phyloP scores from a whole-genome alignment of 2,797 vertebrate genomes.

The Rhyacichthys aspro region DNA sequence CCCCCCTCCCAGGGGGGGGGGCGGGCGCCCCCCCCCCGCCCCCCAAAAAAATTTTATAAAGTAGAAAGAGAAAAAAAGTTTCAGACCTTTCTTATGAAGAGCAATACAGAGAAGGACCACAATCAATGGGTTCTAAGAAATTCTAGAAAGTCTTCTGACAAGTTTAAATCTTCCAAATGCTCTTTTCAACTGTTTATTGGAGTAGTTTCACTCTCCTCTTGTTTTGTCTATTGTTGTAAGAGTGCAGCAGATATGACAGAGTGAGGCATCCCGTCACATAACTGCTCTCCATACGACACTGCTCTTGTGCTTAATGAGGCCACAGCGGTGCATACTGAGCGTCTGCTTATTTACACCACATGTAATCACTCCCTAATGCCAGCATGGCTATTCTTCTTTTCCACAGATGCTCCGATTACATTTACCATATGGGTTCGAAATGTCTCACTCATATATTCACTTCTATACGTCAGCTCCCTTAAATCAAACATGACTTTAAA shows the following conservation, averaged over 20 bases:
- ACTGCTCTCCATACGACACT: conserved; percentile 28
- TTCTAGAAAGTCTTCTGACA: too few species aligned
- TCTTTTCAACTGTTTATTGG: too few species aligned
- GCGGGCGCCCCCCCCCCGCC: too few species aligned
- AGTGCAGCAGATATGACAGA: conserved; percentile 6
- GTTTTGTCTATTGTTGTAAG: too few species aligned
- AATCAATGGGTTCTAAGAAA: too few species aligned
- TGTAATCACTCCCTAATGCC: conserved; percentile 10
- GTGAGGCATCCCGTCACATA: conserved; percentile 10
- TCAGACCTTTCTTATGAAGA: too few species aligned
- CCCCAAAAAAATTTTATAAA: too few species aligned
- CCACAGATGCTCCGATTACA: conserved; percentile 2
- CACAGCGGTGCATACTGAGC: conserved; percentile 13
- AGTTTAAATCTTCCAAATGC: too few species aligned
- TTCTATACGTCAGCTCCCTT: background rate
- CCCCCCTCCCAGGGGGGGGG: too few species aligned
- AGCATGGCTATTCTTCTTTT: conserved; percentile 20
- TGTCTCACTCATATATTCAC: background rate
- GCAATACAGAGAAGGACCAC: too few species aligned
- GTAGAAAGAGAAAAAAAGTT: too few species aligned
- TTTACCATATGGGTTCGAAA: background rate
- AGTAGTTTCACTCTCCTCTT: too few species aligned
- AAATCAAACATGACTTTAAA: background rate
- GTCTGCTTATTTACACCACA: conserved; percentile 41
- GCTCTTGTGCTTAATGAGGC: conserved; percentile 30